Base-by-base conservation (phyloP, 2,113 vertebrate genomes). In the Salvelinus alpinus region DNA sequence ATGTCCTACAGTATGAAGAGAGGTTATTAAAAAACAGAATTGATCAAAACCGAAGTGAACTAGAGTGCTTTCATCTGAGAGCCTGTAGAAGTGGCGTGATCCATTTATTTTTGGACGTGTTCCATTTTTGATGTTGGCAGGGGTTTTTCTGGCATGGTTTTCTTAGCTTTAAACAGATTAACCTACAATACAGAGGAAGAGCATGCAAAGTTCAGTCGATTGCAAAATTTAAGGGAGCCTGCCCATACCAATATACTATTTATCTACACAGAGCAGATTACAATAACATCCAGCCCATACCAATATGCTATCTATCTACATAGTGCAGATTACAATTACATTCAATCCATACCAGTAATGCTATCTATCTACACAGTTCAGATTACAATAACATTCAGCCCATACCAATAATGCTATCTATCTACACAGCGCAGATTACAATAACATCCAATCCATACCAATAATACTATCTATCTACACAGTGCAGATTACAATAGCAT, bases 21-120 rank as follows among this genome's bases (percentile, higher is more conserved):
- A 87, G 79, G 78, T 80, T 86, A 85, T 81, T 86, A 78, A 83
- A 82, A 80, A 82, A 77, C 22, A 74, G 4, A 71, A 89, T 83
- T 89, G 84, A 91, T 90, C 78, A 54, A 77, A 87, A 67, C 74
- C 38, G 62, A 73, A 73, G 31, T 85, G 82, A 83, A 84, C 76
- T 75, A 84, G 72, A 82, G 81, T 69, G n/a, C 38, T 44, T 27
- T 67, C 27, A 73, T 38, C 71, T 14, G 76, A 66, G 68, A 77
- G 66, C 13, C 38, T 64, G 44, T 44, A 25, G 69, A 79, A 74
- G 47, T 11, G 70, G 18, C 57, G 70, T 72, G 48, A 57, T 70
- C 68, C 27, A 51, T 76, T 66, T 70, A 69, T 64, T 70, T 82
- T 44, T 80, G 44, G 34, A 60, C n/a, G 57, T 72, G 13, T 59